Evolutionary conservation across 2,113 vertebrate species (phyloP).

Genomic region (Montifringilla adamsi): DNA sequence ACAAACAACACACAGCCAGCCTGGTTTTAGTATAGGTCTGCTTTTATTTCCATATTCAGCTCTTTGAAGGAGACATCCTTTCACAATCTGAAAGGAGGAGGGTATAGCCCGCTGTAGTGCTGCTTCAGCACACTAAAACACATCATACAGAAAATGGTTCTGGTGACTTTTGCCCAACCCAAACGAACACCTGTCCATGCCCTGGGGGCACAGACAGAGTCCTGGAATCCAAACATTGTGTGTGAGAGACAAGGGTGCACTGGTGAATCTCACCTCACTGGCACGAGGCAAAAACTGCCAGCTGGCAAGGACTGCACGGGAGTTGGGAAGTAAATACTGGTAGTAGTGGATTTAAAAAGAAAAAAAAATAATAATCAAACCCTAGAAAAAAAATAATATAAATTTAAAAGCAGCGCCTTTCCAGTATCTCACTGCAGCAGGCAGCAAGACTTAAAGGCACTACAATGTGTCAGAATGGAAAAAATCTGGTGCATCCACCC

Average conservation of each 20-base stretch:
- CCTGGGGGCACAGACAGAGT: constrained; percentile 58
- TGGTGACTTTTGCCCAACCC: constrained; percentile 46
- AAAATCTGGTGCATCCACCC: constrained; percentile 60
- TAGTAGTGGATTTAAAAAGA: constrained; percentile 23
- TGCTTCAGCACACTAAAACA: constrained; percentile 79
- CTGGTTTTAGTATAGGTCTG: constrained; percentile 69
- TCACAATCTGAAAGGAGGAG: constrained; percentile 88
- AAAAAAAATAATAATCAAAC: constrained; percentile 12
- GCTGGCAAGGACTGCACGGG: neutral
- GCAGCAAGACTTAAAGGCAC: constrained; percentile 82
- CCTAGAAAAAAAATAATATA: neutral
- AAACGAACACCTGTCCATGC: constrained; percentile 26
- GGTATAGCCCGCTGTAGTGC: constrained; percentile 86
- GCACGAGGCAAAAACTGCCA: neutral
- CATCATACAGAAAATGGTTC: neutral
- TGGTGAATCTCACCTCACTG: constrained; percentile 9
- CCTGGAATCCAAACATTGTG: constrained; percentile 61
- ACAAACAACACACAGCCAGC: constrained; percentile 34
- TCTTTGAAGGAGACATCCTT: constrained; percentile 61
- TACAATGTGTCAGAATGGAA: constrained; percentile 72
- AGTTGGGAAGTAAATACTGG: constrained; percentile 40
- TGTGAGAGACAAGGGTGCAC: neutral
- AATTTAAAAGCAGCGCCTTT: constrained; percentile 74
- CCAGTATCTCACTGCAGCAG: constrained; percentile 58
- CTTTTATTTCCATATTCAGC: constrained; percentile 79